Conservation (phyloP, 2,797 vertebrate species). For the Chelon auratus region DNA sequence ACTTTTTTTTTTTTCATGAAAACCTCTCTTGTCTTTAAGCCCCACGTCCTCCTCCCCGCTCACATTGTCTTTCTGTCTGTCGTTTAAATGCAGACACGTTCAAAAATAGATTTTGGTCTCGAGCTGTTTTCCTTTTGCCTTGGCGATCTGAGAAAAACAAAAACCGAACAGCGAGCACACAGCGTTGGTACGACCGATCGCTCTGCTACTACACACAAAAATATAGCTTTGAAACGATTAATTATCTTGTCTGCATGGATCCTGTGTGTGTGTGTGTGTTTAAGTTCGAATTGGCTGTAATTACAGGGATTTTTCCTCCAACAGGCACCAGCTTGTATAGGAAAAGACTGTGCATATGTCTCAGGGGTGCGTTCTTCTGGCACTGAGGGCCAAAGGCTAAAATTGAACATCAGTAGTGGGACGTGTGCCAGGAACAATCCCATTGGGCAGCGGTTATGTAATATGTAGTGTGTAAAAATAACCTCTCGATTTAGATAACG, state of each 20-base stretch:
- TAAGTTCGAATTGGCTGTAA: conserved; percentile 57
- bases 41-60: conserved; percentile 39
- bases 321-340: conserved; percentile 56
- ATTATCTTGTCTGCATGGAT: conserved; percentile 59
- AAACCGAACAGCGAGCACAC: conserved; percentile 19
- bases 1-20: conserved; percentile 33
- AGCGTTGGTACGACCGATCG: conserved; percentile 15
- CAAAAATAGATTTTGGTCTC: conserved; percentile 48
- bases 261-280: conserved; percentile 19
- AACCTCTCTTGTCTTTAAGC: conserved; percentile 34
- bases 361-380: conserved; percentile 48
- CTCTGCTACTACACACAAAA: conserved; percentile 35
- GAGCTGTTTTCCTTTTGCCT: conserved; percentile 19
- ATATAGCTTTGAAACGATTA: conserved; percentile 45
- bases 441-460: conserved; percentile 54
- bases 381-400: conserved; percentile 58
- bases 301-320: conserved; percentile 58
- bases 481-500: conserved; percentile 44
- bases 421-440: conserved; percentile 58
- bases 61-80: conserved; percentile 40
- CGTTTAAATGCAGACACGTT: conserved; percentile 24
- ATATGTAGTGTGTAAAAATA: conserved; percentile 54
- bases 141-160: conserved; percentile 20
- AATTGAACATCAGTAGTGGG: conserved; percentile 71
- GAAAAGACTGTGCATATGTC: conserved; percentile 39